Conservation (phyloP, 2,888 invertebrate genomes). For the Punctoribates punctum region DNA sequence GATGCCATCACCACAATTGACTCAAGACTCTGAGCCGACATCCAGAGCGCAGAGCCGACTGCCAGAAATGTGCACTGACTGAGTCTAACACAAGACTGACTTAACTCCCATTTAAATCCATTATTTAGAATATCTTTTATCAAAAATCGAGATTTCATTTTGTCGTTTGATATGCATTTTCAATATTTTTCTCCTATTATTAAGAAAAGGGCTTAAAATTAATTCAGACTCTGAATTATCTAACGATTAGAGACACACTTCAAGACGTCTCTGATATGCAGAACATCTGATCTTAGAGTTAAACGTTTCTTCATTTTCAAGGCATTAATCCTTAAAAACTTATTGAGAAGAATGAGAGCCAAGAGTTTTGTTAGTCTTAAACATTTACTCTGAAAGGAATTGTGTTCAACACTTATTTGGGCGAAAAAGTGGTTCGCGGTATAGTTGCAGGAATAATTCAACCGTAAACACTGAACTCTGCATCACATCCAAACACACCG, state of each 20-base stretch:
- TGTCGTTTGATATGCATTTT: constrained; percentile 5
- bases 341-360: constrained; percentile 7
- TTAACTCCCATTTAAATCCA: not conserved
- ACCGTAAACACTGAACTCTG: constrained; percentile 26
- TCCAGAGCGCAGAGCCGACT: not conserved
- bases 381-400: constrained; percentile 3
- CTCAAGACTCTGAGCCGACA: constrained; percentile 2
- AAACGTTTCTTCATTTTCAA: not conserved
- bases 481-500: constrained; percentile 26
- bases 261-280: not conserved
- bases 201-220: not conserved
- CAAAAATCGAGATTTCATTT: constrained; percentile 8
- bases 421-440: constrained; percentile 31
- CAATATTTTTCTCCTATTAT: not conserved
- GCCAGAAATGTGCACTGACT: not conserved
- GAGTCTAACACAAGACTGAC: not conserved
- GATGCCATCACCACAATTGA: constrained; percentile 35
- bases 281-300: not conserved
- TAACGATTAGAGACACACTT: not conserved
- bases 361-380: not conserved
- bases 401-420: constrained; percentile 29
- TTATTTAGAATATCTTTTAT: not conserved
- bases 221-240: not conserved
- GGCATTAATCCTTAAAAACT: not conserved
- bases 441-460: constrained; percentile 21